Evolutionary conservation across 1,140 invertebrate species (phyloP).

Genomic region (Laupala kohalensis): DNA sequence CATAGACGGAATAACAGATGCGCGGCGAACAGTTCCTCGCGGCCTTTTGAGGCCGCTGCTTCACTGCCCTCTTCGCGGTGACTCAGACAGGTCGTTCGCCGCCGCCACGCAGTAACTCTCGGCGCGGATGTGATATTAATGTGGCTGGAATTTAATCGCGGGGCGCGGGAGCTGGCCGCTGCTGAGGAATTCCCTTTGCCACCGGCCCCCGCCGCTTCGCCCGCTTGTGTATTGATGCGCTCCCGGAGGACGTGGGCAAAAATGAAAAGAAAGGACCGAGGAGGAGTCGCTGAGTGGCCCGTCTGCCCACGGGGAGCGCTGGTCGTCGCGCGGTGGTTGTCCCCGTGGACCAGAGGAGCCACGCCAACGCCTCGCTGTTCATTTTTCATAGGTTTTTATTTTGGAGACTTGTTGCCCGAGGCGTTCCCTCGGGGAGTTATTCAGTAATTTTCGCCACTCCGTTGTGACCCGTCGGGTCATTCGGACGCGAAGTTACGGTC

Average conservation of each 20-base stretch:
- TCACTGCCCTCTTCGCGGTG: background rate
- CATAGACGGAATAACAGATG: background rate
- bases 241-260: background rate
- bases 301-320: too few relatives aligned
- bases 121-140: background rate
- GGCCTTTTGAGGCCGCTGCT: background rate
- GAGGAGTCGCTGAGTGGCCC: background rate
- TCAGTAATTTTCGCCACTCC: background rate
- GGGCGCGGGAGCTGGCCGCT: background rate
- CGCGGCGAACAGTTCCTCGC: background rate
- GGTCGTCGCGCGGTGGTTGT: background rate
- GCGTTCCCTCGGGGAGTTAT: background rate
- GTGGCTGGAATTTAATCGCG: background rate
- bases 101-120: background rate
- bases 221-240: background rate
- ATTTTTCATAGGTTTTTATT: background rate
- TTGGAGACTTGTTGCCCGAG: background rate
- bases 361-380: background rate
- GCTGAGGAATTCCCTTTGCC: background rate
- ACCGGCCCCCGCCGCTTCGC: too few relatives aligned
- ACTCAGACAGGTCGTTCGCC: background rate
- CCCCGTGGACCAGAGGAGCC: too few relatives aligned
- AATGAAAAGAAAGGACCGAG: background rate
- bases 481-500: background rate
- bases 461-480: background rate